phyloP scores from a whole-genome alignment of 2,113 vertebrate genomes.

The Verasper variegatus region DNA sequence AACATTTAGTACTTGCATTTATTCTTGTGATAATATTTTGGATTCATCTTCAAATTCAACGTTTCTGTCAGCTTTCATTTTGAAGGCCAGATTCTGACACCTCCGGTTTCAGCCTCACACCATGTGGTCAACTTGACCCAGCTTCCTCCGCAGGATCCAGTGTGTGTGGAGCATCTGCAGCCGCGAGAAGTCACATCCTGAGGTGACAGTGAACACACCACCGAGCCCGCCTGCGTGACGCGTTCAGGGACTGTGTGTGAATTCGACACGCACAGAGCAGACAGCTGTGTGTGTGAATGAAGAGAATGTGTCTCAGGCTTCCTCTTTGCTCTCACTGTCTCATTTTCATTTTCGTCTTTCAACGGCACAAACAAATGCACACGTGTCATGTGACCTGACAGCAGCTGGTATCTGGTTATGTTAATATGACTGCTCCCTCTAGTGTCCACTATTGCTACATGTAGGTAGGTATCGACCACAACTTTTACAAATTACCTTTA shows the following conservation, averaged over 20 bases:
- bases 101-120: conserved; percentile 7
- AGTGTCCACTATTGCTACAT: conserved; percentile 26
- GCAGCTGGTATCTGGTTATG: conserved; percentile 9
- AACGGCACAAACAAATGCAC: no score
- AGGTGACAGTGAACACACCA: not conserved
- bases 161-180: not conserved
- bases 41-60: no score
- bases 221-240: not conserved
- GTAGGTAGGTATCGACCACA: not conserved
- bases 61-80: not conserved
- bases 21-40: no score
- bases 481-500: no score
- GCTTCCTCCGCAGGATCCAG: not conserved
- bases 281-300: not conserved
- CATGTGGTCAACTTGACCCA: conserved; percentile 11
- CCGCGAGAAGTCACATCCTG: not conserved
- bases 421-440: conserved; percentile 51
- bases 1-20: no score
- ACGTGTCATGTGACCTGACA: conserved; percentile 25
- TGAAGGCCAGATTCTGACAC: not conserved
- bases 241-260: not conserved
- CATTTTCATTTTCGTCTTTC: no score
- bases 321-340: not conserved
- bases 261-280: not conserved
- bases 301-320: no score